A percentile compares a stretch with the other conserved stretches of the same genome.
Evolutionary conservation across 1,140 invertebrate species (phyloP).

Genomic region (Drosophila hydei): DNA sequence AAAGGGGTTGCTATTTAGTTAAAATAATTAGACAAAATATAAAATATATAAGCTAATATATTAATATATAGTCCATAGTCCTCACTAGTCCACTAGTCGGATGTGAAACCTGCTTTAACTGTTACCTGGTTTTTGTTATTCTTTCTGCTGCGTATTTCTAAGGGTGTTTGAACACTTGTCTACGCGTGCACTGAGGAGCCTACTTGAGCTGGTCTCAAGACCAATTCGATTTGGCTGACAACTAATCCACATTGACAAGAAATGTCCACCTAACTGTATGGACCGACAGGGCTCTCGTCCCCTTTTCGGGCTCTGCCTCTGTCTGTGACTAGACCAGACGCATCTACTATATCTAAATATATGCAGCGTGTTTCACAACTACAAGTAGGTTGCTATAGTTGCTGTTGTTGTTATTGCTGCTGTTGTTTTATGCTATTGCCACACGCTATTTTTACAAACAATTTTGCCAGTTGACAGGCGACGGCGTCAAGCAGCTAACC

Average conservation of each 20-base stretch:
- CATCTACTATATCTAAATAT: conserved; percentile 73
- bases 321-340: conserved; percentile 30
- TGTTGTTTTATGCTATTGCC: conserved; percentile 68
- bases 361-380: conserved; percentile 67
- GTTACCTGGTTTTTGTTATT: neutral
- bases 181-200: neutral
- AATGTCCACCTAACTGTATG: conserved; percentile 24
- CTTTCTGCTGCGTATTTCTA: neutral
- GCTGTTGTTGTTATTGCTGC: conserved; percentile 1
- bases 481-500: conserved; percentile 48
- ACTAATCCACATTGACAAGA: conserved; percentile 26
- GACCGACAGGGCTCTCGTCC: neutral
- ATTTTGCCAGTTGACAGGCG: conserved; percentile 78
- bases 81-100: no score
- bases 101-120: no score
- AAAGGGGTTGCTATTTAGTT: neutral
- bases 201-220: conserved; percentile 6
- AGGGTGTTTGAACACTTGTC: conserved; percentile 3
- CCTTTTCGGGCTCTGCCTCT: conserved; percentile 30
- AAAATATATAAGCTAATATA: no score
- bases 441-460: conserved; percentile 81
- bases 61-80: neutral
- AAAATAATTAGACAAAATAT: no score
- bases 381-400: conserved; percentile 26
- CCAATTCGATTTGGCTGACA: conserved; percentile 18